A percentile compares a stretch with the other conserved stretches of the same genome.
phyloP scores from a whole-genome alignment of 2,797 vertebrate genomes.

The Nyctibius grandis region DNA sequence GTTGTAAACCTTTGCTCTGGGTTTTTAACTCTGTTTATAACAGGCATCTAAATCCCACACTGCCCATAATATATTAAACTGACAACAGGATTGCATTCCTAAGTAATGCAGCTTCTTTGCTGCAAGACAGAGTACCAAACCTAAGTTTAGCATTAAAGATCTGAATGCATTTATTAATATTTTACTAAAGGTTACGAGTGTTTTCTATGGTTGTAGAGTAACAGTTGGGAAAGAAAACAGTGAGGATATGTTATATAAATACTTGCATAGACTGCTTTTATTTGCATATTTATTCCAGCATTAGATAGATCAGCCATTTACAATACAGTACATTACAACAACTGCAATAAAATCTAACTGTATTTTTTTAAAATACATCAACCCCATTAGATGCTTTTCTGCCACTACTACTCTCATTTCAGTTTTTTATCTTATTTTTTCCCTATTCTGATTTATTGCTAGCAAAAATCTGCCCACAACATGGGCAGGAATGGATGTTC shows the following conservation, averaged over 20 bases:
- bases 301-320: background rate
- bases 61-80: background rate
- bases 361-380: background rate
- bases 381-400: background rate
- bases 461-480: background rate
- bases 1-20: background rate
- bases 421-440: background rate
- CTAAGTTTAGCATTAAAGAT: constrained; percentile 16
- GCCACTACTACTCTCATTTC: background rate
- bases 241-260: background rate
- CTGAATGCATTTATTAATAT: constrained; percentile 42
- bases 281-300: background rate
- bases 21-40: constrained; percentile 4
- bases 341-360: background rate
- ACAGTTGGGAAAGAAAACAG: constrained; percentile 25
- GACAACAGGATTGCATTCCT: background rate
- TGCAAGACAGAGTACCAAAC: constrained; percentile 26
- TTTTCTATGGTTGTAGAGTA: constrained; percentile 16
- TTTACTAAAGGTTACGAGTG: constrained; percentile 25
- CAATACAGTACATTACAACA: background rate
- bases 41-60: background rate
- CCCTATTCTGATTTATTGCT: background rate
- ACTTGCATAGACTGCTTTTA: background rate
- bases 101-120: background rate
- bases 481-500: background rate